These are phyloP conservation scores for Heliconius ethilla DNA, from an alignment of 2,888 invertebrate species.

Conservation along the genomic window DNA sequence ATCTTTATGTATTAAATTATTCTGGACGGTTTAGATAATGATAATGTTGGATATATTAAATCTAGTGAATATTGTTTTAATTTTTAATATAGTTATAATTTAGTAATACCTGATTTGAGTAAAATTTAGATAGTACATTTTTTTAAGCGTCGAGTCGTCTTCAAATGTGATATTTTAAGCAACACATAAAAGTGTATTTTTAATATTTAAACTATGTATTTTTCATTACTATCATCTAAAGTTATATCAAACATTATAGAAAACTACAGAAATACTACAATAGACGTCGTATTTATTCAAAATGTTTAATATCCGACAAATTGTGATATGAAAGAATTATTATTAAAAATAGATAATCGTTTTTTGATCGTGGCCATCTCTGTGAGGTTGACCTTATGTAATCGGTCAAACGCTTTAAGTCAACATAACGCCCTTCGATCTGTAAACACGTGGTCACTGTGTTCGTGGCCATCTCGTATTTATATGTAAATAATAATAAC, in stretches of 20 bases:
- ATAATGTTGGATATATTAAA: neutral
- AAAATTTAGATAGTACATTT: neutral
- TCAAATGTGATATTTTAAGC: neutral
- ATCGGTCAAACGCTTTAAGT: slow-evolving; percentile 63
- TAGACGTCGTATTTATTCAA: neutral
- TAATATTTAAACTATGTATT: neutral
- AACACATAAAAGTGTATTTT: neutral
- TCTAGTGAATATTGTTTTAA: neutral
- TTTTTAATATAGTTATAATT: neutral
- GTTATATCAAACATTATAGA: neutral
- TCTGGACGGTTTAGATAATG: slow-evolving; percentile 7
- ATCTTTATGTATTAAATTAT: slow-evolving; percentile 50
- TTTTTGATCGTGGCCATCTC: slow-evolving; percentile 48
- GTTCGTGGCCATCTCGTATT: slow-evolving; percentile 27
- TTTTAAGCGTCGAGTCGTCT: neutral
- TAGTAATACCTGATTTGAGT: too few relatives aligned
- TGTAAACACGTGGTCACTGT: slow-evolving; percentile 60
- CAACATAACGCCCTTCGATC: slow-evolving; percentile 66
- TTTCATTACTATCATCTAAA: neutral
- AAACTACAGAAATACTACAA: neutral
- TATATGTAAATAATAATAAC: neutral
- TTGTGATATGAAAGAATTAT: neutral
- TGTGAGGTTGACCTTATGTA: slow-evolving; percentile 56
- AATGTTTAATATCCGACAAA: neutral
- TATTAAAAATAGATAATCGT: slow-evolving; percentile 19